These are phyloP conservation scores for Laterallus jamaicensis DNA, from an alignment of 2,113 vertebrate genomes.

Conservation along the genomic window DNA sequence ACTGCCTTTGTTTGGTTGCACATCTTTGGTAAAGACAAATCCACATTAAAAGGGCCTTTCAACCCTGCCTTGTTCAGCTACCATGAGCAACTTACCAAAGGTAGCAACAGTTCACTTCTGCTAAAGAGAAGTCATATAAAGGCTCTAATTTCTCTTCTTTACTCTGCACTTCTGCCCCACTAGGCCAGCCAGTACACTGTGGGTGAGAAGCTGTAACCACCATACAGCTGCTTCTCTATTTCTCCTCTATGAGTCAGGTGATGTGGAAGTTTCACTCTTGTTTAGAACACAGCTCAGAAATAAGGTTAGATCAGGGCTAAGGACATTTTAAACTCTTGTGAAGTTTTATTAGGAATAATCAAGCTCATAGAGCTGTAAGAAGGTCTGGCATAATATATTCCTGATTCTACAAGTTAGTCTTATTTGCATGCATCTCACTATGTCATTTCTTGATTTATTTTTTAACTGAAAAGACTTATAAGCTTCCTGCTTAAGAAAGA, in stretches of 20 bases:
- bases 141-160: not conserved
- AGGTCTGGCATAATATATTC: not conserved
- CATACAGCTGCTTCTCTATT: not conserved
- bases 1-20: accelerated
- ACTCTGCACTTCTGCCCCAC: not conserved
- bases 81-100: not conserved
- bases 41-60: not conserved
- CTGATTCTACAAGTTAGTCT: not conserved
- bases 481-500: not conserved
- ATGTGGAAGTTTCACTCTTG: not conserved
- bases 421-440: not conserved
- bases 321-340: not conserved
- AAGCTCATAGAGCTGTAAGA: not conserved
- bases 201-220: not conserved
- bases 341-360: not conserved
- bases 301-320: not conserved
- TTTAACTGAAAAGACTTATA: not conserved
- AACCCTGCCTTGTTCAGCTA: not conserved
- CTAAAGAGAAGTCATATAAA: not conserved
- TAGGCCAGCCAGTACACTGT: not conserved
- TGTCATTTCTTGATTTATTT: not conserved
- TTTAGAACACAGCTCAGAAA: not conserved
- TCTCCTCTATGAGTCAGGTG: not conserved
- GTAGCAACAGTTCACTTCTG: not conserved
- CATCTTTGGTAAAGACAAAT: not conserved